Percentiles rank a stretch among this genome's conserved stretches.
Conservation (phyloP, 2,113 vertebrate genomes). For the Pomatorhinus ruficollis region DNA sequence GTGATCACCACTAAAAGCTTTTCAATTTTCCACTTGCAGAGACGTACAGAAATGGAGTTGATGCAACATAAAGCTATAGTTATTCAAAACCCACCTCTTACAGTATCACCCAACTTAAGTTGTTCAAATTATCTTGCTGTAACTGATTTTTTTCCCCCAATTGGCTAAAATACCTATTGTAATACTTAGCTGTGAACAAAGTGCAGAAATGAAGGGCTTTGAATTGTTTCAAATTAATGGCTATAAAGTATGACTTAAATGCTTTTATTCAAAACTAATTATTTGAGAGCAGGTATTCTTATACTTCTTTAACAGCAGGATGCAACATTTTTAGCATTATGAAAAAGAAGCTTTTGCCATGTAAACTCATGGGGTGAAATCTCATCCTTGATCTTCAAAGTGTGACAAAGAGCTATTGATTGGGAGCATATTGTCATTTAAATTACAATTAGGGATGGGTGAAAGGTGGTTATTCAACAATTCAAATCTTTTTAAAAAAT, state of each 20-base stretch:
- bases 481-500: conserved; percentile 83
- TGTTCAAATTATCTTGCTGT: not conserved
- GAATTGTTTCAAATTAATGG: conserved; percentile 55
- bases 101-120: conserved; percentile 19
- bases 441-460: conserved; percentile 93
- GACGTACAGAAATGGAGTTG: not conserved
- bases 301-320: conserved; percentile 67
- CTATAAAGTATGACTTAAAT: conserved; percentile 53
- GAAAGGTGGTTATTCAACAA: conserved; percentile 88
- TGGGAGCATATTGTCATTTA: conserved; percentile 94
- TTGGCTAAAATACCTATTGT: conserved; percentile 56
- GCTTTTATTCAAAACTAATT: conserved; percentile 53
- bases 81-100: not conserved
- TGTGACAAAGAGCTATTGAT: conserved; percentile 94
- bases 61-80: conserved; percentile 11
- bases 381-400: conserved; percentile 91
- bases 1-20: not conserved
- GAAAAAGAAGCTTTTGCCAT: conserved; percentile 73
- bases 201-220: conserved; percentile 59
- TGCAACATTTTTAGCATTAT: conserved; percentile 64
- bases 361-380: conserved; percentile 83
- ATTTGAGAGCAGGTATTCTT: conserved; percentile 62
- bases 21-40: not conserved
- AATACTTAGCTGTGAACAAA: conserved; percentile 48
- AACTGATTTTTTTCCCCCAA: conserved; percentile 3